Evolutionary conservation across 1,140 invertebrate genomes (phyloP).

Genomic region (Drosophila melanogaster): Release_6_plus_ISO1_MT NT_037436.4:4237001-4237500

Average conservation of each 20-base stretch:
- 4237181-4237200: slow-evolving; percentile 41
- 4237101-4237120: slow-evolving; percentile 57
- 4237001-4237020: background rate
- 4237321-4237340: background rate
- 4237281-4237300: background rate
- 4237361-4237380: background rate
- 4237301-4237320: background rate
- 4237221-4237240: background rate
- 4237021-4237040: slow-evolving; percentile 58
- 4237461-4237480: background rate
- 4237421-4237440: background rate
- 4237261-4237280: background rate
- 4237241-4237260: background rate
- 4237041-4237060: slow-evolving; percentile 26
- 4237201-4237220: slow-evolving; percentile 6
- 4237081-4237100: slow-evolving; percentile 43
- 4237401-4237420: background rate
- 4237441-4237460: background rate
- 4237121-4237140: slow-evolving; percentile 54
- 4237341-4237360: background rate
- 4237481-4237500: background rate
- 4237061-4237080: slow-evolving; percentile 50
- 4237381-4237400: background rate
- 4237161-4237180: slow-evolving; percentile 71
- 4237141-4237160: slow-evolving; percentile 73